Evolutionary conservation across 2,797 vertebrate genomes (phyloP), one percentile per base, ranked within the genome.

Genomic region (Clarias fuscus): DNA sequence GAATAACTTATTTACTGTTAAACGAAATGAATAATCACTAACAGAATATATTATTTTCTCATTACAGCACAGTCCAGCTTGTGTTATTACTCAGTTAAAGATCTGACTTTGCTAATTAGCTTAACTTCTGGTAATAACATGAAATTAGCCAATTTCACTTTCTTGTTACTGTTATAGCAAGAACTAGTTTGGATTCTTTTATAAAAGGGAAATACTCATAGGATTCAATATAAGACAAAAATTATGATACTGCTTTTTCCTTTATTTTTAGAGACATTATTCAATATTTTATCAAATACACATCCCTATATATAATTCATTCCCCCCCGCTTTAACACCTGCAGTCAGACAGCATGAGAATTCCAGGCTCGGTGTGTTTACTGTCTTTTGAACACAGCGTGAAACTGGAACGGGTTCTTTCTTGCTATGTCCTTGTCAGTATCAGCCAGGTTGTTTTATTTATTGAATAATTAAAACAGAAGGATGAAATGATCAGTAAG

Each of bases 391-490:
- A 30, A 58, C 7, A 30, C 73, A 76, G 5, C 3, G 53, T 30
- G 48, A 79, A 37, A 62, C n/a, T 27, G 24, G 13, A 24, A 78
- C 37, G 20, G 30, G 8, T 43, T 48, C 37, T 59, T 27, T 43
- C 7, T 13, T 2, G 30, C 37, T 65, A 48, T 8, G 15, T 67
- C 62, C 14, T 67, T 30, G 40, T 65, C 78, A 80, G 61, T 15
- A 43, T 80, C 10, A 18, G 10, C 8, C 64, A 0, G 64, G 64
- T 56, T 22, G 37, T 18, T 75, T 73, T 84, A 84, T 75, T 75
- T 73, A 75, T 48, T 24, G n/a, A 33, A 53, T 62, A 65, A 64
- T 64, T 84, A 48, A 84, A 56, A 48, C 15, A 27, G 43, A 56
- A 68, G 80, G 18, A 13, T 67, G 37, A 6, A 43, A 61, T 40